Evolutionary conservation across 2,797 vertebrate genomes (phyloP), one percentile per base, ranked within the genome.

Genomic region (Pseudochaenichthys georgianus): DNA sequence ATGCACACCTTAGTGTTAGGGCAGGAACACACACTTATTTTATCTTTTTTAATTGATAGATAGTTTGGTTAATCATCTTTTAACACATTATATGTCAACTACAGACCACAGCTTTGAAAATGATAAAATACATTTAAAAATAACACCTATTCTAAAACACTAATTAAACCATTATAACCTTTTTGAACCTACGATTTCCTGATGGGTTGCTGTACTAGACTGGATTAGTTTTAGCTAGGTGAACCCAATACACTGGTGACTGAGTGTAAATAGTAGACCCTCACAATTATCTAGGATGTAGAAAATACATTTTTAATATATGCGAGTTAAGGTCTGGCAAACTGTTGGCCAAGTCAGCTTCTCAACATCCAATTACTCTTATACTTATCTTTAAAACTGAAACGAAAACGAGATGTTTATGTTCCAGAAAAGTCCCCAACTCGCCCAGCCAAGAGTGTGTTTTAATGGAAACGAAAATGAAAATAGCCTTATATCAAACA

Each of bases 381-480:
- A 55, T 58, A 23, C 77, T 62, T n/a, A 21, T 76, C 47, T 80
- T 71, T 10, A 79, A 87, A 84, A 89, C 71, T 77, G 87, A 92
- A 92, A 91, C 65, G 57, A 85, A 91, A 80, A 31, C 13, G n/a
- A 41, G 0, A 21, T 21, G 9, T 53, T 55, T 38, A 13, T 17
- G 38, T n/a, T 61, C 3, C 17, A 2, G 3, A 81, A 85, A 87
- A 87, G 19, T 59, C 71, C 81, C 78, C 7, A 51, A 60, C 61
- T 72, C 5, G 1, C 17, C 31, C 13, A 2, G 8, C 0, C 58
- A 63, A n/a, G 1, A n/a, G 9, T n/a, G 1, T 34, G 4, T 54
- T 59, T 54, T 1, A 67, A 1, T 13, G 61, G 6, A 52, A 62
- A 82, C 19, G 12, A 42, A 78, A 65, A 31, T 15, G 17, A 63